A percentile compares a stretch with the other conserved stretches of the same genome.
These are phyloP conservation scores for Nothocercus nigrocapillus DNA, from an alignment of 2,113 vertebrate species.

Conservation along the genomic window DNA sequence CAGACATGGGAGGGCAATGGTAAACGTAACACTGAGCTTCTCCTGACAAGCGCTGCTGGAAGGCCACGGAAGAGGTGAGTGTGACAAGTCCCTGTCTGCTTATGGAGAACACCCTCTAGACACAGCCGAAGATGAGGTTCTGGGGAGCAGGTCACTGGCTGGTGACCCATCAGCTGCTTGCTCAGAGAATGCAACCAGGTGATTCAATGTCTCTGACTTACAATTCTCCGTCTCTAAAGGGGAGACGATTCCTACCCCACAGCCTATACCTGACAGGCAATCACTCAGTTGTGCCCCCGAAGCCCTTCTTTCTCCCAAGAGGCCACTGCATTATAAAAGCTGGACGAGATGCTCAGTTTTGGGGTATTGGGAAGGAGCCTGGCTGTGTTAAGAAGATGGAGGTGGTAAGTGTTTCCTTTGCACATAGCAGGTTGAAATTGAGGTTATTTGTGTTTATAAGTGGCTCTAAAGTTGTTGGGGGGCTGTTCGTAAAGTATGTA, in stretches of 20 bases:
- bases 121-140: no score
- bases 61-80: no score
- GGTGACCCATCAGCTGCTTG: not conserved
- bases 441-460: not conserved
- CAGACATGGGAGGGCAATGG: not conserved
- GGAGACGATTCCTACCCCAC: not conserved
- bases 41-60: not conserved
- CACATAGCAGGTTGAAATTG: not conserved
- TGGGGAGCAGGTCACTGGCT: no score
- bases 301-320: accelerated
- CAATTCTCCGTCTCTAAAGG: not conserved
- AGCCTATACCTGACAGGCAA: no score
- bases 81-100: no score
- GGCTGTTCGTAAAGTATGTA: not conserved
- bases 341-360: not conserved
- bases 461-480: not conserved
- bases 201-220: not conserved
- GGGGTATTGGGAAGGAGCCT: not conserved
- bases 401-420: not conserved
- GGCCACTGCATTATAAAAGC: not conserved
- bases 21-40: not conserved
- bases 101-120: no score
- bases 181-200: accelerated
- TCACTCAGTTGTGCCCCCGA: not conserved
- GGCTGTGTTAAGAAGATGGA: not conserved